Conservation (phyloP, 2,888 invertebrate species). For the Apamea crenata region DNA sequence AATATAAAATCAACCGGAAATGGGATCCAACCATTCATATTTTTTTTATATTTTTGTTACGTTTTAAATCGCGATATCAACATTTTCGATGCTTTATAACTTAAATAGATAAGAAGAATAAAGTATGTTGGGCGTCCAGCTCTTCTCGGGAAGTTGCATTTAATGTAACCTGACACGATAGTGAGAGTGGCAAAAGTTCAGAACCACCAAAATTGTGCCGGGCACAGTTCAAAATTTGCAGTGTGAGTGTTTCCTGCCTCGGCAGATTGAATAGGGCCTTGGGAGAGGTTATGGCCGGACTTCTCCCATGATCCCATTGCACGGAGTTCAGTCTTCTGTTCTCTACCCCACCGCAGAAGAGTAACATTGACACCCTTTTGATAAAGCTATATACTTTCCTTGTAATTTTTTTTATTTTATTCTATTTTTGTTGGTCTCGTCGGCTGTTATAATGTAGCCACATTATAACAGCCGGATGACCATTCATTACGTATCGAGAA, state of each 20-base stretch:
- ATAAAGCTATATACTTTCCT: too few relatives aligned
- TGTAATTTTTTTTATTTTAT: background rate
- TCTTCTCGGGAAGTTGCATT: constrained; percentile 83
- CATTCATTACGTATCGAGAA: background rate
- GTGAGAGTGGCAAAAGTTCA: constrained; percentile 65
- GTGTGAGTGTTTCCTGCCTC: constrained; percentile 57
- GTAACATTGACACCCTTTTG: constrained; percentile 80
- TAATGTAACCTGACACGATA: constrained; percentile 69
- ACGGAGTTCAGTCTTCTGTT: constrained; percentile 85
- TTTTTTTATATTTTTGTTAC: background rate
- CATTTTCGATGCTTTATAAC: constrained; percentile 47
- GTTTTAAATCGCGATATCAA: constrained; percentile 72
- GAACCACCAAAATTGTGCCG: constrained; percentile 69
- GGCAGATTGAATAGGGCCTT: constrained; percentile 72
- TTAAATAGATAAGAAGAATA: constrained; percentile 28
- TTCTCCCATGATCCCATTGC: constrained; percentile 73
- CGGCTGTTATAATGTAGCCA: too few relatives aligned
- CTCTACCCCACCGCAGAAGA: constrained; percentile 84
- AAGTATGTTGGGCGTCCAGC: constrained; percentile 76
- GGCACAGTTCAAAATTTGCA: constrained; percentile 72
- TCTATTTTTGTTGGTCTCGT: background rate
- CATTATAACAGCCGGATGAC: background rate
- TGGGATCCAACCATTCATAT: background rate
- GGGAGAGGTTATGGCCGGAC: constrained; percentile 78
- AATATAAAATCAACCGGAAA: background rate